These are phyloP conservation scores for Metopia argyrocephala DNA, from an alignment of 2,888 invertebrate species.

Conservation along the genomic window DNA sequence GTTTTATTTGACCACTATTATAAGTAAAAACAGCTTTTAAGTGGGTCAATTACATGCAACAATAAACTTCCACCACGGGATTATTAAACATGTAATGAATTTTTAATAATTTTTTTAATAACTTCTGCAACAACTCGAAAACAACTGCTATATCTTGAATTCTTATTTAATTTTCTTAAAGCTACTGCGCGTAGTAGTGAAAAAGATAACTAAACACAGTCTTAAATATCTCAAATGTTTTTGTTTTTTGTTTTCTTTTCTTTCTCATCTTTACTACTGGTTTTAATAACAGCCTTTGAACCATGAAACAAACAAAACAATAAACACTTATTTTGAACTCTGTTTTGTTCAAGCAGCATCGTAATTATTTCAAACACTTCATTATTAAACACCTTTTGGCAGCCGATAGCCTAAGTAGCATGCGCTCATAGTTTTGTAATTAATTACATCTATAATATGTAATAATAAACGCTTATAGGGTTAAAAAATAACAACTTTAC, in stretches of 20 bases:
- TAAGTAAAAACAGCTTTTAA: constrained; percentile 17
- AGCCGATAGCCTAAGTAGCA: too few species aligned
- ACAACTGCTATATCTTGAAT: neutral
- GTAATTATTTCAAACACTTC: neutral
- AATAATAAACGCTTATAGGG: neutral
- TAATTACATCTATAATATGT: too few species aligned
- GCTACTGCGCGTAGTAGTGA: too few species aligned
- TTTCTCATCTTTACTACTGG: constrained; percentile 1
- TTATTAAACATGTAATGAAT: too few species aligned
- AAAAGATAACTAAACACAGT: too few species aligned
- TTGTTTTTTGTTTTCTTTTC: neutral
- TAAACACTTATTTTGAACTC: constrained; percentile 23
- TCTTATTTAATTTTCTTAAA: neutral
- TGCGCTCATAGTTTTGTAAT: too few species aligned
- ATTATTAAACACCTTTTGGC: too few species aligned
- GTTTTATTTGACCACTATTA: constrained; percentile 6
- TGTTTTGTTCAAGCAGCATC: constrained; percentile 5
- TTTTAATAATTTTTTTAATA: constrained; percentile 17
- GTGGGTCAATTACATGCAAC: constrained; percentile 62
- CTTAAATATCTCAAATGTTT: too few species aligned
- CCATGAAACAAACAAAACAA: too few species aligned
- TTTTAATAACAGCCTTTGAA: constrained; percentile 16
- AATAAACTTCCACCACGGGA: constrained; percentile 44
- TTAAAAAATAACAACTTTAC: neutral
- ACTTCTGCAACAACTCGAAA: constrained; percentile 31